phyloP scores from a whole-genome alignment of 2,888 invertebrate species.

The Formica aserva region DNA sequence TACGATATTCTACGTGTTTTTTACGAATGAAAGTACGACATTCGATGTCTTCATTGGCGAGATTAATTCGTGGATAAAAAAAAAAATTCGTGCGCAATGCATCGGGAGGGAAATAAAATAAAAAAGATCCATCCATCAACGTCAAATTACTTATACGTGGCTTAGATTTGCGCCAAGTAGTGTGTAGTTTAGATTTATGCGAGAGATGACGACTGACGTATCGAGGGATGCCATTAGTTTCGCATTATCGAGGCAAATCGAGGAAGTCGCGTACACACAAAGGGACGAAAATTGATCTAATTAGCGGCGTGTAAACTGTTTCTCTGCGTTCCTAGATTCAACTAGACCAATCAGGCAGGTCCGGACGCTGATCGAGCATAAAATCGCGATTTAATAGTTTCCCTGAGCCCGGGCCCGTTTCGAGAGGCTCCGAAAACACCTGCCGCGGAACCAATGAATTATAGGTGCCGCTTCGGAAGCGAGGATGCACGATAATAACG shows the following conservation, averaged over 20 bases:
- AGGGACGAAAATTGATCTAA: conserved; percentile 38
- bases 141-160: background rate
- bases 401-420: conserved; percentile 70
- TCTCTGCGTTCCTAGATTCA: conserved; percentile 44
- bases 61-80: background rate
- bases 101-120: background rate
- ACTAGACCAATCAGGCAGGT: conserved; percentile 66
- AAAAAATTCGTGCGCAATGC: background rate
- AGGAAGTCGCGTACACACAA: background rate
- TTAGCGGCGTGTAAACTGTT: conserved; percentile 48
- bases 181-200: conserved; percentile 7
- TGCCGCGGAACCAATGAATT: conserved; percentile 81
- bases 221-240: conserved; percentile 25
- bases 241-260: conserved; percentile 13
- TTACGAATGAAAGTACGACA: background rate
- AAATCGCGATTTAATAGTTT: conserved; percentile 84
- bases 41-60: background rate
- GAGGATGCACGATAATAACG: conserved; percentile 50
- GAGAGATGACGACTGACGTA: background rate
- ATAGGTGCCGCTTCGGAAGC: conserved; percentile 53
- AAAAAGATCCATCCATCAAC: background rate
- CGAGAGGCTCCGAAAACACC: conserved; percentile 75
- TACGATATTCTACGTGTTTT: background rate
- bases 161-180: background rate
- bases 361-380: conserved; percentile 79